Conservation (phyloP, 92 coral and sea anemone species). For the Parazoanthus swiftii region DNA sequence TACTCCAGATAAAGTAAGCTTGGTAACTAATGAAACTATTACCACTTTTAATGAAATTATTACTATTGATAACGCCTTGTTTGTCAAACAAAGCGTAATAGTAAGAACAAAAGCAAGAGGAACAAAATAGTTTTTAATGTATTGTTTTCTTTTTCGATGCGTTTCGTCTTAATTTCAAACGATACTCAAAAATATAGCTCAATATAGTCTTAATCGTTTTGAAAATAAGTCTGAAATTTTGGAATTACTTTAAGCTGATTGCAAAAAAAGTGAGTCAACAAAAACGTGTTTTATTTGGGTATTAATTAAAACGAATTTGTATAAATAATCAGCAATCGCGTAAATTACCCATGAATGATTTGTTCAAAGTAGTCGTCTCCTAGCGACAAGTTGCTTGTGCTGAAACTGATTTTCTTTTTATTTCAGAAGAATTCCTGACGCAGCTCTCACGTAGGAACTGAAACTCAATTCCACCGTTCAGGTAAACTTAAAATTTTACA, state of each 20-base stretch:
- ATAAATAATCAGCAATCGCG: neutral
- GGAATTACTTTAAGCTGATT: neutral
- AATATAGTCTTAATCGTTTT: too few species aligned
- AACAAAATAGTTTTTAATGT: too few species aligned
- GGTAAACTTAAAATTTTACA: neutral
- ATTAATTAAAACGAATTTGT: too few species aligned
- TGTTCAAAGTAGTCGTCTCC: neutral
- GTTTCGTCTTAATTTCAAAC: neutral
- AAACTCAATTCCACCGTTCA: neutral
- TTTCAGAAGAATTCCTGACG: conserved; percentile 5
- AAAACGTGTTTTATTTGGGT: neutral
- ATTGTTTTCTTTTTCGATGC: too few species aligned
- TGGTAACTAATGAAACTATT: too few species aligned
- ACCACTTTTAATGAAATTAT: neutral
- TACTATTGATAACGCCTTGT: neutral
- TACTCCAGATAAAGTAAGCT: neutral
- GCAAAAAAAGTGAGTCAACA: neutral
- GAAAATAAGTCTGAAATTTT: too few species aligned
- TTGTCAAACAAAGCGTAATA: neutral
- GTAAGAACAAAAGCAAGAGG: neutral
- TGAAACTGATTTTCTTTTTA: neutral
- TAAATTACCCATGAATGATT: neutral
- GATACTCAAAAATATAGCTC: neutral
- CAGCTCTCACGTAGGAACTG: neutral
- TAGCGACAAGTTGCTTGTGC: neutral